These are phyloP conservation scores for Leptura quadrifasciata DNA, from an alignment of 2,888 invertebrate genomes.

Conservation along the genomic window DNA sequence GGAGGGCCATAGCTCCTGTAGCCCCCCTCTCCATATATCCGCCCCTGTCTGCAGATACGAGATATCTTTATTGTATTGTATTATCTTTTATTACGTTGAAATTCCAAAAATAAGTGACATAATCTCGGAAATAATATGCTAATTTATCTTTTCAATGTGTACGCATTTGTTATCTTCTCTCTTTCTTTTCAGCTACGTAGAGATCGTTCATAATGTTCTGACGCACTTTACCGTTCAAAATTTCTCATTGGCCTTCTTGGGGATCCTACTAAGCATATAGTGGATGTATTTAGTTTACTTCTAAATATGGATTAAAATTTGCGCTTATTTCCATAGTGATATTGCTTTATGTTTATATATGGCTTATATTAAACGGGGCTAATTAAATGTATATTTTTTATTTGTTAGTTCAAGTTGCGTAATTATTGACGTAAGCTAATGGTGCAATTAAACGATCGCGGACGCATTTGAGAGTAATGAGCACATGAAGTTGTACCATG, in stretches of 20 bases:
- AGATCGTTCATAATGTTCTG: not conserved
- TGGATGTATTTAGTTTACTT: not conserved
- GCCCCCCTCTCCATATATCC: no score
- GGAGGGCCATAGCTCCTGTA: no score
- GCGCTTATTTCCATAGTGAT: not conserved
- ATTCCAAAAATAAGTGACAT: slow-evolving; percentile 21
- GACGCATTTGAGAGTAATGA: not conserved
- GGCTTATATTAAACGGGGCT: not conserved
- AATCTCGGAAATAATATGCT: not conserved
- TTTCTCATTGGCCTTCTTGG: not conserved
- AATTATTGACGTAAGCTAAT: slow-evolving; percentile 28
- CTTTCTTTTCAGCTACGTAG: not conserved
- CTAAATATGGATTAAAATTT: slow-evolving; percentile 18
- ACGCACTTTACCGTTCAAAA: not conserved
- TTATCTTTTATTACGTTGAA: slow-evolving; percentile 17
- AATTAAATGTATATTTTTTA: slow-evolving; percentile 11
- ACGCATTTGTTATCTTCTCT: not conserved
- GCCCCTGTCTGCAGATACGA: no score
- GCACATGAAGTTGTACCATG: not conserved
- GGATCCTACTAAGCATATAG: not conserved
- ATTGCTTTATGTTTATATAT: slow-evolving; percentile 5
- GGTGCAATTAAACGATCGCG: slow-evolving; percentile 10
- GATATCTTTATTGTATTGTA: slow-evolving; percentile 3
- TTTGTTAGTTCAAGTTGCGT: slow-evolving; percentile 11
- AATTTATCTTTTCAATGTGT: slow-evolving; percentile 10